Evolutionary conservation across 2,888 invertebrate species (phyloP).

Genomic region (Patella caerulea): DNA sequence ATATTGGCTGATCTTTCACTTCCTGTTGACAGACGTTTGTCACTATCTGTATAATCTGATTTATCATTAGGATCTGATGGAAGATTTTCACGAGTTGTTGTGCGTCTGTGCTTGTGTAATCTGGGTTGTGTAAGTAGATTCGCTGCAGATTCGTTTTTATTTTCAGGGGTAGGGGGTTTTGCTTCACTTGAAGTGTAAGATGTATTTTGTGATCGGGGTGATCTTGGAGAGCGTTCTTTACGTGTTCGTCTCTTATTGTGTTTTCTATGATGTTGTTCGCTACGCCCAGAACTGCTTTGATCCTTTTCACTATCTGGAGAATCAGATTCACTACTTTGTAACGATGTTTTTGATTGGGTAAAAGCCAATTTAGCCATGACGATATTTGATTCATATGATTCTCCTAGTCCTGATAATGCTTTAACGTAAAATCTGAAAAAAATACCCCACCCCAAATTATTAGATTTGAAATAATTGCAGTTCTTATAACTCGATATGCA

Average conservation of each 20-base stretch:
- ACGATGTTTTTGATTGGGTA: neutral
- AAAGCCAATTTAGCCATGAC: conserved; percentile 55
- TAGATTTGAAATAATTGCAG: too few relatives aligned
- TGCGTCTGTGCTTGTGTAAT: conserved; percentile 53
- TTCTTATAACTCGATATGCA: too few relatives aligned
- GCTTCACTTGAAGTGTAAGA: neutral
- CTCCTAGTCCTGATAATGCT: conserved; percentile 65
- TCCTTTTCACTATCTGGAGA: conserved; percentile 55
- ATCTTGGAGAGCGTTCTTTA: neutral
- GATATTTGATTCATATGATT: conserved; percentile 63
- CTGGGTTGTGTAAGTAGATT: conserved; percentile 51
- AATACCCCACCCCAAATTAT: neutral
- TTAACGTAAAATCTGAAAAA: conserved; percentile 61
- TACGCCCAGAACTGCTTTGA: conserved; percentile 27
- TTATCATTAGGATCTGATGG: conserved; percentile 36
- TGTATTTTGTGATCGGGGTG: neutral
- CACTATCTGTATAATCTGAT: conserved; percentile 27
- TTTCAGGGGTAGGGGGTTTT: neutral
- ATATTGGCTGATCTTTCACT: conserved; percentile 1
- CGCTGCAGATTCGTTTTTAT: conserved; percentile 28
- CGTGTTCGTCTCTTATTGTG: conserved; percentile 6
- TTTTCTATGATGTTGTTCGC: conserved; percentile 36
- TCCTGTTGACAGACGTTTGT: conserved; percentile 19
- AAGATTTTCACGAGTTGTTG: conserved; percentile 29
- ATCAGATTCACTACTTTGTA: neutral